These are phyloP conservation scores for Trachymyrmex cornetzi DNA, from an alignment of 1,140 invertebrate species.

Conservation along the genomic window DNA sequence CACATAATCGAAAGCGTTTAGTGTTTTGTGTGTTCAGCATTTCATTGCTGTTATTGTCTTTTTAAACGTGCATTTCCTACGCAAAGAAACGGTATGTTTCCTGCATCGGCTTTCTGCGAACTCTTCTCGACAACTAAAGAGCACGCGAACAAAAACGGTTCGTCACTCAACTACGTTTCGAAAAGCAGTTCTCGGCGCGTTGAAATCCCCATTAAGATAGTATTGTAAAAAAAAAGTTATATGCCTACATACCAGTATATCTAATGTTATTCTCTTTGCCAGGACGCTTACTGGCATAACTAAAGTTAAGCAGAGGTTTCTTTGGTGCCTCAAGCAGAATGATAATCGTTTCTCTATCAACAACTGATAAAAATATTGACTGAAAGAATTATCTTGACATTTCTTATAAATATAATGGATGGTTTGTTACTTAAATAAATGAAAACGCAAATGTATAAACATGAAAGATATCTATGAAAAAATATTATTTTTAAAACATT, in stretches of 20 bases:
- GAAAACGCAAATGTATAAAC: neutral
- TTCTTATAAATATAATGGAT: neutral
- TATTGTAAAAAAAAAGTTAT: conserved; percentile 23
- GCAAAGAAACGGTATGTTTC: conserved; percentile 39
- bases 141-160: conserved; percentile 62
- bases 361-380: conserved; percentile 11
- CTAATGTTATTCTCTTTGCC: conserved; percentile 4
- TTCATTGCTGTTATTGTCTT: conserved; percentile 57
- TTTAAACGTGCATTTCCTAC: conserved; percentile 37
- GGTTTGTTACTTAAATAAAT: neutral
- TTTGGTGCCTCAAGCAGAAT: neutral
- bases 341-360: neutral
- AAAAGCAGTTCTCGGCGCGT: conserved; percentile 27
- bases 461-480: neutral
- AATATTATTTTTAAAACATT: neutral
- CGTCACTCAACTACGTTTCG: conserved; percentile 52
- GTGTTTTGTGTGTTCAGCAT: conserved; percentile 49
- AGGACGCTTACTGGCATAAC: neutral
- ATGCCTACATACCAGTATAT: neutral
- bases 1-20: conserved; percentile 42
- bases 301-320: neutral
- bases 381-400: conserved; percentile 8
- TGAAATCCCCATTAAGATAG: conserved; percentile 36
- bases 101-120: conserved; percentile 67
- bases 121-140: neutral